Base-by-base conservation (phyloP, 2,797 vertebrate genomes). In the Paedocypris micromegethes region DNA sequence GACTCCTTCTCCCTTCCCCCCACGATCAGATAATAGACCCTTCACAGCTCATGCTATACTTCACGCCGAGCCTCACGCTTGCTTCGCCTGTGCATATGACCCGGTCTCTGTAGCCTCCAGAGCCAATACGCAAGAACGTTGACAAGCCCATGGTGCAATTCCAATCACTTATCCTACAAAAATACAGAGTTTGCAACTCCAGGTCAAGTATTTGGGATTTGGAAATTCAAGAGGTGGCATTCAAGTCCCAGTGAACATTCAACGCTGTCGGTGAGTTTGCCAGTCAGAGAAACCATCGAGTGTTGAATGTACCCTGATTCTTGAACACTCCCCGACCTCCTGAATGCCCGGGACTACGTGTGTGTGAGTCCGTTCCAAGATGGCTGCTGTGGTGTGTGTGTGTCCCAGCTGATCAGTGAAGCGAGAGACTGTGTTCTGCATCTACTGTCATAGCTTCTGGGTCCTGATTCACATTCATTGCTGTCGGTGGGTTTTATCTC, bases 181-280 rank as follows among this genome's bases (percentile, higher is more conserved):
- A 23, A 23, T 23, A 23, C 23, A 23, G 23, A 23, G 23, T 23
- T 23, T 23, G 23, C 23, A 23, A 23, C 23, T 23, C 23, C 23
- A 23, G 23, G 23, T 23, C 23, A 23, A 23, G 23, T 23, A 23
- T 23, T 23, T 23, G 23, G 23, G 23, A 23, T 23, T 23, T 23
- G 5, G n/a, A 52, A 52, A 5, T 51, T 23, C 0, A 51, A n/a
- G 6, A 38, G 86, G 40, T 39, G 5, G 47, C 45, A 55, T 41
- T 53, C 81, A 74, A 81, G 83, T 83, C 43, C 85, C 87, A 89
- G 89, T 73, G 92, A 98, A 98, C 96, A 98, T 98, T 98, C 96
- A 98, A 96, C 95, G 94, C 96, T 98, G 96, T 98, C 95, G 94
- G 95, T 98, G 95, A 98, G 95, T 98, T 98, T 96, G 86, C 81